Evolutionary conservation across 2,888 invertebrate genomes (phyloP), one percentile per base, ranked within the genome.

Genomic region (Scelioninae gen. 1): DNA sequence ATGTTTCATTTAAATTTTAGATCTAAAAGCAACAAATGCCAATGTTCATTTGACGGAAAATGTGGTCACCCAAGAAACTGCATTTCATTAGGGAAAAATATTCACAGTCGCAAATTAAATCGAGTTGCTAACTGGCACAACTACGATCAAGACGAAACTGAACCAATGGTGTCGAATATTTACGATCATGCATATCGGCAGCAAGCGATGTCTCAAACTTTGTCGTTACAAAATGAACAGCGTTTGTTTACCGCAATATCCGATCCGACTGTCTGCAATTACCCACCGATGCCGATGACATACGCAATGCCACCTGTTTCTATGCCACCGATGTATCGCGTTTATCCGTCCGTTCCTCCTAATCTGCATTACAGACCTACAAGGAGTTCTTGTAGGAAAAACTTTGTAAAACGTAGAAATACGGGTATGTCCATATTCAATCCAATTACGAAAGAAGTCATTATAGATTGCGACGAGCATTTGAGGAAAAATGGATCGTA

Each of bases 261-360:
- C 0, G 93, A 93, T 82, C 93, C 93, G 1, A 89, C 92, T 51
- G 92, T 93, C 34, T 93, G 93, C 60, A 91, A 91, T 51, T 93
- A 93, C 72, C 91, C 92, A 0, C 93, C 87, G 3, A 87, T 90
- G 84, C 92, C 91, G 2, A 85, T 94, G 86, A 93, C 93, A 1
- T 94, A 93, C 84, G 91, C 94, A 5, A 92, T 94, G 78, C 95
- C 95, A 89, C 95, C 95, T 0, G 93, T 94, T 91, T 95, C 95
- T 8, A 92, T 95, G 84, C 95, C 95, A 13, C 93, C 94, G 0
- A 88, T 92, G 85, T 94, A 95, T 84, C 94, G 94, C 5, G 91
- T 94, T 8, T 94, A 94, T 87, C 94, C 93, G 89, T 93, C 93
- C 10, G 78, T 90, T 6, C 75, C 90, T n/a, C 88, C 89, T 2